phyloP scores from a whole-genome alignment of 2,113 vertebrate species.

The Malurus melanocephalus region DNA sequence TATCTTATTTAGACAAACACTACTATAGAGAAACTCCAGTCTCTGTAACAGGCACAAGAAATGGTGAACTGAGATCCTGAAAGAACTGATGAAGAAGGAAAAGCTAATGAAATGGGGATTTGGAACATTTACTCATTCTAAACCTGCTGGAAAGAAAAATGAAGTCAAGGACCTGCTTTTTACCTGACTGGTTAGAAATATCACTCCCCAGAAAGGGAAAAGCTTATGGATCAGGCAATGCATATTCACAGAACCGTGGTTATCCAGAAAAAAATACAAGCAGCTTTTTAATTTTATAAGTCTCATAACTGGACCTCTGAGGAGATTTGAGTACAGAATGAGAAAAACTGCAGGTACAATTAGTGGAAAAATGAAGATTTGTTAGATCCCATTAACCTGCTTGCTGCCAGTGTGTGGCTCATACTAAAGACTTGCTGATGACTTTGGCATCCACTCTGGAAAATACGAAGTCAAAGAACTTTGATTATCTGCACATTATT shows the following conservation, averaged over 20 bases:
- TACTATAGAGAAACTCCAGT: not conserved
- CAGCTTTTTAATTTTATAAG: not conserved
- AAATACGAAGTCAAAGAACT: not conserved
- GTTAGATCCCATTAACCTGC: slow-evolving; percentile 27
- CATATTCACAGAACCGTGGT: not conserved
- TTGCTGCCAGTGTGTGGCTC: not conserved
- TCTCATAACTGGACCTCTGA: not conserved
- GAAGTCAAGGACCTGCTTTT: not conserved
- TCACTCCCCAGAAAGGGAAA: not conserved
- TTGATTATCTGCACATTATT: not conserved
- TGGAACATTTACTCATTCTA: slow-evolving; percentile 14
- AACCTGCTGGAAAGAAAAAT: slow-evolving; percentile 21
- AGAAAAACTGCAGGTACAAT: not conserved
- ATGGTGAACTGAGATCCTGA: not conserved
- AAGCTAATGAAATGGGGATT: slow-evolving; percentile 27
- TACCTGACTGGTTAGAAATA: not conserved
- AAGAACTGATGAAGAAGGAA: not conserved
- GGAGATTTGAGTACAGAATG: not conserved
- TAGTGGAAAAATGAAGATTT: slow-evolving; percentile 15
- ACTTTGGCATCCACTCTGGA: slow-evolving; percentile 5
- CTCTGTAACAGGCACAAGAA: not conserved
- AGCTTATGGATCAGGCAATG: not conserved
- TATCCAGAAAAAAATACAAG: not conserved
- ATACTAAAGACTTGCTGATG: not conserved
- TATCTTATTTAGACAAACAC: not conserved